Percentiles rank a stretch among this genome's conserved stretches.
These are phyloP conservation scores for Eulimnadia texana DNA, from an alignment of 1,140 invertebrate genomes.

Conservation along the genomic window DNA sequence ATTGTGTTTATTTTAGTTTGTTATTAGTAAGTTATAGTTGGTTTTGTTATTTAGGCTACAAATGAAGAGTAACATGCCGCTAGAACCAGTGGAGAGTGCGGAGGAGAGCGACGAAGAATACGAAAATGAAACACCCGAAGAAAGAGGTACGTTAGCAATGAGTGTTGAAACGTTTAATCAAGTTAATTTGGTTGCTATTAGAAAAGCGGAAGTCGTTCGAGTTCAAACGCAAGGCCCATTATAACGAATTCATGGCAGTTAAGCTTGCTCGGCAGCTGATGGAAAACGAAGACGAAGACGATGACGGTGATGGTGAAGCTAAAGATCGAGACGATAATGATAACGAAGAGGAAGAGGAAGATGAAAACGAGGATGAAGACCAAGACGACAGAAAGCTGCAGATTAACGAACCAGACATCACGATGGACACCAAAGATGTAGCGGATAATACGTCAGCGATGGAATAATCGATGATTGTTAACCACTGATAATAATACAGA, in stretches of 20 bases:
- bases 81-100: slow-evolving; percentile 35
- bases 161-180: too few relatives aligned
- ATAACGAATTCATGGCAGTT: slow-evolving; percentile 90
- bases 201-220: slow-evolving; percentile 63
- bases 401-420: too few relatives aligned
- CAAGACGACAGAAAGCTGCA: slow-evolving; percentile 6
- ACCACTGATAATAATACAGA: too few relatives aligned
- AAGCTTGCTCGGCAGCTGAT: slow-evolving; percentile 77
- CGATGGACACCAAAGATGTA: too few relatives aligned
- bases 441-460: too few relatives aligned
- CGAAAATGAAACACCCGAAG: slow-evolving; percentile 39
- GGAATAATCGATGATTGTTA: too few relatives aligned
- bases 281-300: slow-evolving; percentile 76
- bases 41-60: not conserved
- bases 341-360: slow-evolving; percentile 27
- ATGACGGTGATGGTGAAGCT: slow-evolving; percentile 41
- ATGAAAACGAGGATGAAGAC: slow-evolving; percentile 12
- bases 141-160: slow-evolving; percentile 36
- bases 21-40: not conserved
- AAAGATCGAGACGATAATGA: slow-evolving; percentile 23
- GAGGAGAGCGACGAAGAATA: slow-evolving; percentile 45
- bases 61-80: not conserved
- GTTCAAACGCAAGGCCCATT: slow-evolving; percentile 85
- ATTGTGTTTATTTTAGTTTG: slow-evolving; percentile 1
- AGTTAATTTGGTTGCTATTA: too few relatives aligned